A percentile compares a stretch with the other conserved stretches of the same genome.
phyloP scores from a whole-genome alignment of 2,113 vertebrate species.

The Laticauda colubrina region DNA sequence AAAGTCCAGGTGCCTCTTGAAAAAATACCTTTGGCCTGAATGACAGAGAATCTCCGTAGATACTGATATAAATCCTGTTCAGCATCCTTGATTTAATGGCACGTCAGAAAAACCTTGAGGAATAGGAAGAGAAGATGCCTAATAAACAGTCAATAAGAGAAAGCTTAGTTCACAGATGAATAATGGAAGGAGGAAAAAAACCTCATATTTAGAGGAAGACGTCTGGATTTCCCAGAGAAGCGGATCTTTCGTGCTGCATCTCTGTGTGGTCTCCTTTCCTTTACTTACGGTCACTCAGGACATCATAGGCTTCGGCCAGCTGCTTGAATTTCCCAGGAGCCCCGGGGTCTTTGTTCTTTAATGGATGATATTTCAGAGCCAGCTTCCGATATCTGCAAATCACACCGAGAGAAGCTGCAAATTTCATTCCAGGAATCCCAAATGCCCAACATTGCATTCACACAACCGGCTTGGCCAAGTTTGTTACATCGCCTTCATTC shows the following conservation, averaged over 20 bases:
- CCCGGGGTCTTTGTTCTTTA: slow-evolving; percentile 65
- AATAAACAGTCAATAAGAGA: background rate
- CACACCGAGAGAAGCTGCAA: background rate
- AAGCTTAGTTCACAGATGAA: background rate
- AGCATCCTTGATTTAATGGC: no score
- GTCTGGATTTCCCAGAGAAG: background rate
- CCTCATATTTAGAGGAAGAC: background rate
- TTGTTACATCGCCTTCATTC: background rate
- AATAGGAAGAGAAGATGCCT: background rate
- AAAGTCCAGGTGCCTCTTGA: no score
- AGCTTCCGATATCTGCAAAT: slow-evolving; percentile 77
- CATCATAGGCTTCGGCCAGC: slow-evolving; percentile 89
- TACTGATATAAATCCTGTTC: no score
- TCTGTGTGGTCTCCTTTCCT: background rate
- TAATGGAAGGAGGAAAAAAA: background rate
- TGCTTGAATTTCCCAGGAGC: slow-evolving; percentile 73
- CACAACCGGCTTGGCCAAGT: background rate
- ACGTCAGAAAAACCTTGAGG: background rate
- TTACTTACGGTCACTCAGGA: slow-evolving; percentile 90
- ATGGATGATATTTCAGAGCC: slow-evolving; percentile 82
- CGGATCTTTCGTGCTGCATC: accelerated
- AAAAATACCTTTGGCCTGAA: no score
- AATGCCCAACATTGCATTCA: background rate
- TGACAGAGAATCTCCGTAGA: no score
- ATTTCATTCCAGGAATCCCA: background rate